Base-by-base conservation (phyloP, 1,140 invertebrate species). In the Branchinecta lynchi region DNA sequence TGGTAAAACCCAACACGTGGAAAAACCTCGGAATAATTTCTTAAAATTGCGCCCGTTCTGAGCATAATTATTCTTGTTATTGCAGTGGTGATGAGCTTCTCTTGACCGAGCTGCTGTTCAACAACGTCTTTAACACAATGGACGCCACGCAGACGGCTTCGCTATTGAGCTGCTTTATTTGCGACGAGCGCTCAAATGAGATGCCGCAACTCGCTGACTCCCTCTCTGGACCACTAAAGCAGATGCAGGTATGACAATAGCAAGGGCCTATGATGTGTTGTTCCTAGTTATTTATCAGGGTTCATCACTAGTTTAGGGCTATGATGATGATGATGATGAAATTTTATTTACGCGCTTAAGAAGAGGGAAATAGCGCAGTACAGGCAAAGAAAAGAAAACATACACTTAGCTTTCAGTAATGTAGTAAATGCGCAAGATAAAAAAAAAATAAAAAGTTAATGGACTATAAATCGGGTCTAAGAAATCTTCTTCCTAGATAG, bases 71-170 rank as follows among this genome's bases (percentile, higher is more conserved):
- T 32, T 69, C 71, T 67, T 72, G 72, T 66, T 69, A 75, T 80
- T 82, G 70, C 75, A 93, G 92, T 77, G 94, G 89, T 12, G 96
- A 99, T 81, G 96, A 99, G 79, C 77, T 99, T n/a, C 79, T 99
- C 3, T 83, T 99, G 73, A 99, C 97, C 0, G 96, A 99, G 84
- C 87, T 99, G 87, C 87, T 99, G 43, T 99, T 99, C 77, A 95
- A 96, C 79, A 94, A 94, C 43, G 85, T 95, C 17, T 99, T 99
- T 78, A 95, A 92, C 79, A 80, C 88, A 45, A 79, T 99, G 44
- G 86, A 84, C 9, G 82, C 89, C 9, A 84, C 89, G 7, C 92
- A 98, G 78, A 85, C 85, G 70, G 90, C 88, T 66, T 87, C 97
- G 12, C 79, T 99, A 8, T 81, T 99, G 3, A 95, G 92, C 78